Conservation (phyloP, 2,113 vertebrate species). For the Aphelocoma coerulescens region DNA sequence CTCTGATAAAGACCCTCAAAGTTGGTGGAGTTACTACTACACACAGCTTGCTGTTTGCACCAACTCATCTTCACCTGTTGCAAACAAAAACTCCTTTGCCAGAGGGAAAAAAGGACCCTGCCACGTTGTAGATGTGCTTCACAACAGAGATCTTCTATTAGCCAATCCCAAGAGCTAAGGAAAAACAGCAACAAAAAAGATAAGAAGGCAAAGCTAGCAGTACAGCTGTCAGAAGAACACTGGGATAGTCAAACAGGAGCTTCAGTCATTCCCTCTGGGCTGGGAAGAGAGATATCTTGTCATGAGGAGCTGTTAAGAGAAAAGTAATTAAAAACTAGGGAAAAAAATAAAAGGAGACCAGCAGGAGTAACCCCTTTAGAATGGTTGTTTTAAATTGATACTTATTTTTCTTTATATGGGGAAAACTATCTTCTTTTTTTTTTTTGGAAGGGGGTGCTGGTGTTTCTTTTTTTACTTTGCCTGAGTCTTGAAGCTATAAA, state of each 20-base stretch:
- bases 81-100: neutral
- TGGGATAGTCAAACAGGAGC: neutral
- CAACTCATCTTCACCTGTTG: neutral
- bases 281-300: neutral
- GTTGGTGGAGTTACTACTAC: neutral
- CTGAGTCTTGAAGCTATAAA: neutral
- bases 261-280: neutral
- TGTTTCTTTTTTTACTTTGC: neutral
- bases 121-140: neutral
- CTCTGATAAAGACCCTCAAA: neutral
- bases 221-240: neutral
- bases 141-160: neutral
- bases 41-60: neutral
- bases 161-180: neutral
- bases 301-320: neutral
- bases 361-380: neutral
- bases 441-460: fast-evolving
- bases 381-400: neutral
- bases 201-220: neutral
- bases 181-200: neutral
- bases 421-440: neutral
- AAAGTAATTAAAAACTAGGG: neutral
- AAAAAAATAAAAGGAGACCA: neutral
- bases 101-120: neutral
- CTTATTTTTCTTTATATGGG: neutral